A percentile compares a stretch with the other conserved stretches of the same genome.
phyloP scores from a whole-genome alignment of 2,113 vertebrate genomes.

The Anolis sagrei region DNA sequence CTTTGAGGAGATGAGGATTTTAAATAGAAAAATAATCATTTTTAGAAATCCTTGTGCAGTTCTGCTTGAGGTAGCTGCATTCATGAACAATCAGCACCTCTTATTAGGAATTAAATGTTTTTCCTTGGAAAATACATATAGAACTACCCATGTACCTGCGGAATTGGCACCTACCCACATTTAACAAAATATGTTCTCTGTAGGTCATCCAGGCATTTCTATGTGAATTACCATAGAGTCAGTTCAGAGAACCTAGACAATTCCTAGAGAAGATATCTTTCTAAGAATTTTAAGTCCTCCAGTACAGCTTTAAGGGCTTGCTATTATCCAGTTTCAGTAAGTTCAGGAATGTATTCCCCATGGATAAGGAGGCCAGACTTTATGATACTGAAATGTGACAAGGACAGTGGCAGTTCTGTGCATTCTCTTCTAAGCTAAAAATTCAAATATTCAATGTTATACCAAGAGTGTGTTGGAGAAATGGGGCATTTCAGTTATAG shows the following conservation, averaged over 20 bases:
- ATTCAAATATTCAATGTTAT: background rate
- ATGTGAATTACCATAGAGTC: no score
- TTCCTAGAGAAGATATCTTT: no score
- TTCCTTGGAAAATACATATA: background rate
- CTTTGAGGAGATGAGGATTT: background rate
- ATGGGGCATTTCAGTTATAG: background rate
- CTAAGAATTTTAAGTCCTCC: no score
- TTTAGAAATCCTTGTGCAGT: background rate
- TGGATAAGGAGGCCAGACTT: no score
- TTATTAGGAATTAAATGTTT: background rate
- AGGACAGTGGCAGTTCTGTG: background rate
- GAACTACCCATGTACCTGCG: no score
- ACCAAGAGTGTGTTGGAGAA: background rate
- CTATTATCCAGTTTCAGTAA: no score
- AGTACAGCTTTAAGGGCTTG: no score
- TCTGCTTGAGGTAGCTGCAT: background rate
- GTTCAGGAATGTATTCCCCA: no score
- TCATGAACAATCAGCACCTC: background rate
- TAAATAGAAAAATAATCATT: background rate
- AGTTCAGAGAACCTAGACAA: no score
- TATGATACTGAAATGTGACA: background rate
- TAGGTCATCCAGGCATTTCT: no score
- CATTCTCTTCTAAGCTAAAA: background rate
- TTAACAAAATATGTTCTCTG: no score
- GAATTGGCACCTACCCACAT: no score